Percentiles rank a stretch among this genome's conserved stretches.
Conservation (phyloP, 2,888 invertebrate genomes). For the Lymantria dispar region DNA sequence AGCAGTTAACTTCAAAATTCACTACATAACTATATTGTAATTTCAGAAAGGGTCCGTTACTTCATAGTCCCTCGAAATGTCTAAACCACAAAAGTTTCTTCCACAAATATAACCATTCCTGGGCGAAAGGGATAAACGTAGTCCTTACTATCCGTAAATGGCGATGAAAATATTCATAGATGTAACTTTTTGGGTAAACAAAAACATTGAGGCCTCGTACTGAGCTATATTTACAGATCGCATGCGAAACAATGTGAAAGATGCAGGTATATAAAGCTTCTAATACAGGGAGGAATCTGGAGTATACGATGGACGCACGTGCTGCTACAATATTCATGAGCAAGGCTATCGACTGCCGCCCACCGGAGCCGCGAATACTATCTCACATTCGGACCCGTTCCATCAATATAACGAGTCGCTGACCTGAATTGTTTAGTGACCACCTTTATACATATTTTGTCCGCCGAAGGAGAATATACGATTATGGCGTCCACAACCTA, state of each 20-base stretch:
- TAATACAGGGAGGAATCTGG: conserved; percentile 57
- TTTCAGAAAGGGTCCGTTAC: conserved; percentile 28
- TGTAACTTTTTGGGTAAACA: conserved; percentile 36
- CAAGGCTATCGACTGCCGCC: conserved; percentile 34
- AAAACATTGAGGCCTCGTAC: conserved; percentile 32
- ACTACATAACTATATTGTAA: conserved; percentile 22
- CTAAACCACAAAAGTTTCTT: conserved; percentile 29
- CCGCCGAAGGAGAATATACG: conserved; percentile 31
- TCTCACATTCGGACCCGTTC: conserved; percentile 60
- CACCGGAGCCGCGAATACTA: conserved; percentile 46
- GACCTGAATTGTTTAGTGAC: conserved; percentile 64
- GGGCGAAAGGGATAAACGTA: conserved; percentile 34
- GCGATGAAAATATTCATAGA: conserved; percentile 32
- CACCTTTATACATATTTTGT: conserved; percentile 48
- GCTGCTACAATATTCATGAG: conserved; percentile 71
- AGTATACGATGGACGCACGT: conserved; percentile 53
- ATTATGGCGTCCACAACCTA: conserved; percentile 25
- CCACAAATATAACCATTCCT: conserved; percentile 31
- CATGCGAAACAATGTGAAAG: conserved; percentile 48
- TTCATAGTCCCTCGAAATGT: conserved; percentile 27
- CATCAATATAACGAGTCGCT: conserved; percentile 66
- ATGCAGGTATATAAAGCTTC: conserved; percentile 44
- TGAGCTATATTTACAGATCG: conserved; percentile 34
- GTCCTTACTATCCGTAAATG: conserved; percentile 27
- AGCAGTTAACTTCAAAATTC: conserved; percentile 2